Percentiles rank a stretch among this genome's conserved stretches.
Evolutionary conservation across 1,140 invertebrate species (phyloP).

Genomic region (Eueides isabella): DNA sequence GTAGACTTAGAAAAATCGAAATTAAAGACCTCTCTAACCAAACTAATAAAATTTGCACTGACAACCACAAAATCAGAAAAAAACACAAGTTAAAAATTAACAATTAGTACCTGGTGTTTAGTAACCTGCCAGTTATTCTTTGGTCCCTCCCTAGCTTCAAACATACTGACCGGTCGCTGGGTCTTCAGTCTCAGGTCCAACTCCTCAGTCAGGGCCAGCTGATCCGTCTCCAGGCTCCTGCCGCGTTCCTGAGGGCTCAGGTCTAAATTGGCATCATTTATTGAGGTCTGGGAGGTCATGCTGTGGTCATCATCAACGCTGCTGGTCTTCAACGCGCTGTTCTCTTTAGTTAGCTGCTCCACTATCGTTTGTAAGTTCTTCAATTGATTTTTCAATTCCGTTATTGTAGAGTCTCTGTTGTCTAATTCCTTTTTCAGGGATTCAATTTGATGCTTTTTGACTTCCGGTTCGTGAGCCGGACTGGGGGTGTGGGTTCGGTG

Average conservation of each 20-base stretch:
- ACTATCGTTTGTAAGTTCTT: constrained; percentile 83
- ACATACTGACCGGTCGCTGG: constrained; percentile 93
- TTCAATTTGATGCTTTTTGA: constrained; percentile 63
- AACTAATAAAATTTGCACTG: background rate
- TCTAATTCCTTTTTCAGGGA: constrained; percentile 70
- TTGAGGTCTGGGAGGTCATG: constrained; percentile 60
- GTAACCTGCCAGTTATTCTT: constrained; percentile 85
- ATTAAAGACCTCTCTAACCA: too few species aligned
- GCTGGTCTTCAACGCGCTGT: constrained; percentile 84
- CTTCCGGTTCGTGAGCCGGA: constrained; percentile 33
- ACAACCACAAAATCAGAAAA: constrained; percentile 15
- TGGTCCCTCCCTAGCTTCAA: constrained; percentile 89
- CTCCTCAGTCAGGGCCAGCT: constrained; percentile 47
- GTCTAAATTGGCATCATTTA: constrained; percentile 60
- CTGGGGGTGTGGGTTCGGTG: constrained; percentile 46
- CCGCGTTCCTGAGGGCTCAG: constrained; percentile 58
- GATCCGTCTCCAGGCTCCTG: constrained; percentile 68
- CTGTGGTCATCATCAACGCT: constrained; percentile 70
- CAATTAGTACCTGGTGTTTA: constrained; percentile 85
- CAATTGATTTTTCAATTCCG: constrained; percentile 84
- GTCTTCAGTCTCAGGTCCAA: constrained; percentile 58
- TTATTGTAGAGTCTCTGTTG: constrained; percentile 79
- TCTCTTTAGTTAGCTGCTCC: constrained; percentile 87
- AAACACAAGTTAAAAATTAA: constrained; percentile 65
- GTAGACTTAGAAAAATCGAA: too few species aligned